Evolutionary conservation across 2,113 vertebrate genomes (phyloP), one percentile per base, ranked within the genome.

Genomic region (Pseudorasbora parva): DNA sequence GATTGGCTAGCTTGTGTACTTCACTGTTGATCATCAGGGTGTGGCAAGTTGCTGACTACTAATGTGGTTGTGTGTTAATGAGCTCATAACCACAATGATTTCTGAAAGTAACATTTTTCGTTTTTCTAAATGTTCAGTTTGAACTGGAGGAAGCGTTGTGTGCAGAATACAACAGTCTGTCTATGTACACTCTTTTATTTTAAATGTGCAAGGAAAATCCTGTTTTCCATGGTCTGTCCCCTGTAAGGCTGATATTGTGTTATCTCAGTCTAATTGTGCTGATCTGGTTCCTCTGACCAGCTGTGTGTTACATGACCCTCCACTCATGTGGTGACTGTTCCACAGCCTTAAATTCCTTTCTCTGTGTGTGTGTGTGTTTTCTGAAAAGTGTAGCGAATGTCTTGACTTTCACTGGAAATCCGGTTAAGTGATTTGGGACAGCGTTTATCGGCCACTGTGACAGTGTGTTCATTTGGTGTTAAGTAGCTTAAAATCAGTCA

Each of bases 321-420:
- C 6, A 8, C 51, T 33, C 9, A 25, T 62, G 57, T 78, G 76
- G 76, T 27, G n/a, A 45, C 76, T 25, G 37, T 25, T 78, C n/a
- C 37, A 9, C 30, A 41, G 19, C 30, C 30, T 56, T 57, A 11
- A 74, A 43, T 84, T 51, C 30, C 41, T 68, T 49, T 84, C 56
- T 25, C 60, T 41, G 45, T 78, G 82, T 78, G 56, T 47, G 45
- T 78, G 82, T 78, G 56, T 47, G 12, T 68, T 27, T 78, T 72
- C 23, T 45, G 62, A 59, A 57, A 68, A 45, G 76, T 41, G 66
- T 43, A 27, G 51, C 23, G 15, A 71, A 72, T 82, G 21, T 71
- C 68, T 72, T 72, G 60, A 68, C 64, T 51, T 56, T 57, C 8
- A 25, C 30, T 51, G 66, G 47, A 71, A 71, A 56, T 68, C 30